Percentiles rank a stretch among this genome's conserved stretches.
Evolutionary conservation across 2,113 vertebrate genomes (phyloP).

Genomic region (Malurus alboscapulatus): DNA sequence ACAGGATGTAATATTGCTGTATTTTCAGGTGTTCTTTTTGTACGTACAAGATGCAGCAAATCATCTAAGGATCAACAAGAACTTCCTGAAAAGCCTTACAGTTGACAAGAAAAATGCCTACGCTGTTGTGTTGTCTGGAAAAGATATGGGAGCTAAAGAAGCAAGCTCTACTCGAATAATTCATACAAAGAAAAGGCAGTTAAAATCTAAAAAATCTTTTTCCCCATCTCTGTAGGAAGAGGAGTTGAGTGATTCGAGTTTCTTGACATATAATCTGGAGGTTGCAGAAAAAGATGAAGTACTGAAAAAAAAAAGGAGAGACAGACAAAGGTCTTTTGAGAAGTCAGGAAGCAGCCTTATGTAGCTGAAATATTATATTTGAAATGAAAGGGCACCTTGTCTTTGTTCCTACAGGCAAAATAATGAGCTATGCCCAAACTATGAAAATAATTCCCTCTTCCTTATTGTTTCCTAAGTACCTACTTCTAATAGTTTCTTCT

Average conservation of each 20-base stretch:
- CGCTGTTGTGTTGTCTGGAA: not conserved
- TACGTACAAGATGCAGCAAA: not conserved
- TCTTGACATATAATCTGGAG: not conserved
- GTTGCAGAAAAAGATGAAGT: not conserved
- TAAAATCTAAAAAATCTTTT: not conserved
- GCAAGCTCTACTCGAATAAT: not conserved
- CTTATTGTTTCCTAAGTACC: not conserved
- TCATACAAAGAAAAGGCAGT: not conserved
- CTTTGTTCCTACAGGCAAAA: not conserved
- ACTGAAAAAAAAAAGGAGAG: not conserved
- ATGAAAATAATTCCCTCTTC: not conserved
- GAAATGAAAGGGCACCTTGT: conserved; percentile 13
- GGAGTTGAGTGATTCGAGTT: not conserved
- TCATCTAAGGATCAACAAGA: not conserved
- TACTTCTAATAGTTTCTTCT: not conserved
- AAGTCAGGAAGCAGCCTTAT: not conserved
- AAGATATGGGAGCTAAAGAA: not conserved
- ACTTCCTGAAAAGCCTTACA: not conserved
- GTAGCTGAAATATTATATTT: not conserved
- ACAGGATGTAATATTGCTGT: not conserved
- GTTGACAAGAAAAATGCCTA: not conserved
- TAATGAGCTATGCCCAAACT: not conserved
- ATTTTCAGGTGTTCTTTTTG: not conserved
- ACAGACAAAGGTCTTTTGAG: not conserved
- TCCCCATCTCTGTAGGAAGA: not conserved